Base-by-base conservation (phyloP, 2,888 invertebrate species). In the Aplocera efformata region DNA sequence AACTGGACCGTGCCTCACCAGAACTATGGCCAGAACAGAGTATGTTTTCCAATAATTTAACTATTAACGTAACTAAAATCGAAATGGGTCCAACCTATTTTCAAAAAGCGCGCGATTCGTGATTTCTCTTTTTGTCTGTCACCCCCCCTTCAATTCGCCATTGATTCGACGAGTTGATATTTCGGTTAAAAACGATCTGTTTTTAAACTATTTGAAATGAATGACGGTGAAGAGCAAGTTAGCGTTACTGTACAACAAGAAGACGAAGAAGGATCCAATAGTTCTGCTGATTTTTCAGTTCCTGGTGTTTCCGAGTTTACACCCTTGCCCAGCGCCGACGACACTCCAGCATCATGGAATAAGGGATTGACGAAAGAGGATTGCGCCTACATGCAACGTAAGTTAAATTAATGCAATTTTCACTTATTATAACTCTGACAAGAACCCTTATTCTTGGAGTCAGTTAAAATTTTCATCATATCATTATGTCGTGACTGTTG, bases 11-110 rank as follows among this genome's bases (percentile, higher is more conserved):
- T 59, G 92, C 96, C n/a, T 98, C 98, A 1, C 98, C 98, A 21
- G 97, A 98, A 72, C 81, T 98, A 64, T 98, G 98, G 98, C 98
- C 98, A 11, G 97, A 98, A 80, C 95, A 96, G 89, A 95, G 97
- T 97, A 90, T 92, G 93, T 31, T 44, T 17, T 29, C 30, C 3
- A 7, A 32, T 21, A 40, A 28, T 29, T 10, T 22, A 9, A 11
- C 10, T 8, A 42, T 35, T 28, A 13, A 22, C 28, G 7, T 26
- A 10, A 32, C 26, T 10, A 24, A 27, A 42, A 32, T 7, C 28
- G 29, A 10, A 32, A 17, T 50, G 31, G 32, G 37, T 39, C 42
- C 23, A 30, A 22, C 32, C 33, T 43, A 31, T 66, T 80, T 85
- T 81, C 55, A 84, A 88, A 83, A 76, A 72, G 75, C 74, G 82